Percentiles rank a stretch among this genome's conserved stretches.
phyloP scores from a whole-genome alignment of 1,140 invertebrate species.

The Daktulosphaira vitifoliae region DNA sequence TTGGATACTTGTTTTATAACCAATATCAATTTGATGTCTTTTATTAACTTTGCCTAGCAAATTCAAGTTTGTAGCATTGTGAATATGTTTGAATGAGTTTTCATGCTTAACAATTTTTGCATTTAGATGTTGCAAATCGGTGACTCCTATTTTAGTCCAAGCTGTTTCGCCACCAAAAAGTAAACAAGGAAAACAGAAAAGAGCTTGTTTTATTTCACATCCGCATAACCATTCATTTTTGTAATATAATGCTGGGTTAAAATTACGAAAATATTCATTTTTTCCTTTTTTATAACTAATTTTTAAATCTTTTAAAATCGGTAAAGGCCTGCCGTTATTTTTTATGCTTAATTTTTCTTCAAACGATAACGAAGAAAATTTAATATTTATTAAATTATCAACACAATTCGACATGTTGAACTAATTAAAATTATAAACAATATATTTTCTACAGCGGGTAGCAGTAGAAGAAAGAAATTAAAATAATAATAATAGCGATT shows the following conservation, averaged over 20 bases:
- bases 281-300: not conserved
- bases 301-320: not conserved
- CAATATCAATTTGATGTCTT: not conserved
- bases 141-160: conserved; percentile 2
- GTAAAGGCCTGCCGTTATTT: not conserved
- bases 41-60: not conserved
- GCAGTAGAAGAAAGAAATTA: too few relatives aligned
- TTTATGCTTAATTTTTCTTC: not conserved
- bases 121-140: conserved; percentile 10
- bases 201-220: not conserved
- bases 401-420: not conserved
- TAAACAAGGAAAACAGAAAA: conserved; percentile 18
- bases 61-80: conserved; percentile 1
- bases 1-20: conserved; percentile 1
- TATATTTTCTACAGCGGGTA: too few relatives aligned
- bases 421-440: not conserved
- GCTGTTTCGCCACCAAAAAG: conserved; percentile 1
- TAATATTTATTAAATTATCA: not conserved
- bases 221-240: not conserved
- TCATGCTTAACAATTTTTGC: conserved; percentile 4
- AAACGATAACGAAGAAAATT: not conserved
- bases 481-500: too few relatives aligned
- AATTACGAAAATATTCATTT: not conserved
- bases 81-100: conserved; percentile 1
- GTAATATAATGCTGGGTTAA: not conserved